phyloP scores from a whole-genome alignment of 2,888 invertebrate genomes.

The Sepioteuthis lessoniana region DNA sequence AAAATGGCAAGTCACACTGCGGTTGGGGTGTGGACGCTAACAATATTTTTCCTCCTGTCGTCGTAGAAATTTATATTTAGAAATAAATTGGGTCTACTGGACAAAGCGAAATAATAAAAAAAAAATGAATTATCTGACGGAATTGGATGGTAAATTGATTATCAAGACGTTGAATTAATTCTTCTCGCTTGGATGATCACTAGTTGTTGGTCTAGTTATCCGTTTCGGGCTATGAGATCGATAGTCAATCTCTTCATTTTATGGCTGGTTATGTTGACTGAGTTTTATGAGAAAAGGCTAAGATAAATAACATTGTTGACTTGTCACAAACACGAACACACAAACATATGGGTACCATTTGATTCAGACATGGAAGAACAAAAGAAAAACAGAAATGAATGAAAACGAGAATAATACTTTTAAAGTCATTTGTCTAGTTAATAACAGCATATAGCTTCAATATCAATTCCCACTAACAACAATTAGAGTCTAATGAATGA shows the following conservation, averaged over 20 bases:
- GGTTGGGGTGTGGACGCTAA: too few species aligned
- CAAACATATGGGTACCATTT: neutral
- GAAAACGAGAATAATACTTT: too few species aligned
- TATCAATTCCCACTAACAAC: too few species aligned
- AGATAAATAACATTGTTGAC: neutral
- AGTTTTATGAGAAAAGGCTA: neutral
- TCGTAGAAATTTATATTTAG: too few species aligned
- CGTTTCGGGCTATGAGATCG: neutral
- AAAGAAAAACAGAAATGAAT: neutral
- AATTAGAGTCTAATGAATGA: too few species aligned
- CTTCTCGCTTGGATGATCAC: neutral
- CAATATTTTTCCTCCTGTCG: too few species aligned
- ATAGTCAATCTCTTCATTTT: neutral
- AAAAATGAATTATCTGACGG: neutral
- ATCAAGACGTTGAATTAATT: neutral
- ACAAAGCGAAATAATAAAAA: neutral
- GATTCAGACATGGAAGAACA: neutral
- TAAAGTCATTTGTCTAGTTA: too few species aligned
- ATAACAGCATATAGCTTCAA: too few species aligned
- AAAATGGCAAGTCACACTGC: neutral
- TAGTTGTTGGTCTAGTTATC: constrained; percentile 2
- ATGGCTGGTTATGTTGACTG: neutral
- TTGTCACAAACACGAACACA: neutral
- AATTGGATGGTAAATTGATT: neutral
- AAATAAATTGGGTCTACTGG: neutral